Percentiles rank a stretch among this genome's conserved stretches.
Evolutionary conservation across 2,888 invertebrate species (phyloP).

Genomic region (Rhaphigaster nebulosa): DNA sequence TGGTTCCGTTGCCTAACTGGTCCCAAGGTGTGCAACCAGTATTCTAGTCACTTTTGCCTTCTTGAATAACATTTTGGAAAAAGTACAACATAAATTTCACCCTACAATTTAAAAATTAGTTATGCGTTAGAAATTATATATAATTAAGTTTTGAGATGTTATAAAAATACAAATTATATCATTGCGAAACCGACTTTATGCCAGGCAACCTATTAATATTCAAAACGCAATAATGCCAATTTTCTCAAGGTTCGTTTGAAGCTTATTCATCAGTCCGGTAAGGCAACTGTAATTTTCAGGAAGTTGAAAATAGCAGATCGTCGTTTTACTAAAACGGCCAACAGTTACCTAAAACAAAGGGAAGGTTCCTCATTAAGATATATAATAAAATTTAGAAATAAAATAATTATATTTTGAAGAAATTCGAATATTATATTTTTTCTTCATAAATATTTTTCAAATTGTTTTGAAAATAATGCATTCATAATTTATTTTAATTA

Average conservation of each 20-base stretch:
- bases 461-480: too few species aligned
- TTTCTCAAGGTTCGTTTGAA: background rate
- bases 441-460: too few species aligned
- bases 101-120: background rate
- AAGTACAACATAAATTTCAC: background rate
- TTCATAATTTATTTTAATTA: too few species aligned
- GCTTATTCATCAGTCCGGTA: conserved; percentile 15
- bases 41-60: background rate
- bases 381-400: background rate
- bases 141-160: background rate
- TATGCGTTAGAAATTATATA: background rate
- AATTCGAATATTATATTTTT: too few species aligned
- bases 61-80: background rate
- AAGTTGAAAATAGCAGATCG: background rate
- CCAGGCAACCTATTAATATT: background rate
- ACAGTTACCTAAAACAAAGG: background rate
- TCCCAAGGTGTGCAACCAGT: background rate
- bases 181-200: background rate
- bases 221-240: background rate
- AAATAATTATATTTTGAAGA: too few species aligned
- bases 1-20: background rate
- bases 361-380: background rate
- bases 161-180: background rate
- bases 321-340: background rate
- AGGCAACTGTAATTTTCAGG: background rate